phyloP scores from a whole-genome alignment of 2,888 invertebrate species.

The Tinea semifulvella region DNA sequence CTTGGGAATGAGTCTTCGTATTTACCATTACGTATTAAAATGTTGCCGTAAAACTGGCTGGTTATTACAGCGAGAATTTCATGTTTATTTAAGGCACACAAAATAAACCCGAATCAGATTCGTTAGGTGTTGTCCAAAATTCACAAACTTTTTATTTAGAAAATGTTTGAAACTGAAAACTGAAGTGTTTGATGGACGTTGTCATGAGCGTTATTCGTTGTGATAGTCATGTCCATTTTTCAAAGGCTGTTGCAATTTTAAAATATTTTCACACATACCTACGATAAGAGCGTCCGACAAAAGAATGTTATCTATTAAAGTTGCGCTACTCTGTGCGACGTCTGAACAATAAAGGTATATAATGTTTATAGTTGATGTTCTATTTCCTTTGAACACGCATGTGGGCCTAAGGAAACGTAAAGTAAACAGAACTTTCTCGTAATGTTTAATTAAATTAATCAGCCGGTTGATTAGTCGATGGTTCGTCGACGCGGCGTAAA shows the following conservation, averaged over 20 bases:
- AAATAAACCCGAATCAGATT: no score
- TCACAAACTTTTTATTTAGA: neutral
- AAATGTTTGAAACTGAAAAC: neutral
- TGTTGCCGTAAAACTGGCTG: neutral
- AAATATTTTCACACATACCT: neutral
- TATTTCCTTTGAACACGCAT: conserved; percentile 63
- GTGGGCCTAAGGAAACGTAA: conserved; percentile 64
- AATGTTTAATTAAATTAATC: conserved; percentile 68
- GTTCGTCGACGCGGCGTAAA: conserved; percentile 51
- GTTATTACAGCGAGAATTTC: neutral
- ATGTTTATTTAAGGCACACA: no score
- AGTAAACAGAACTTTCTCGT: conserved; percentile 66
- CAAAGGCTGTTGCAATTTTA: neutral
- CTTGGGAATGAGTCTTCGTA: conserved; percentile 22
- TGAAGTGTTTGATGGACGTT: neutral
- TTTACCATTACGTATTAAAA: conserved; percentile 5
- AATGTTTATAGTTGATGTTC: conserved; percentile 54
- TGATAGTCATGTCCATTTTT: neutral
- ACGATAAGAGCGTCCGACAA: neutral
- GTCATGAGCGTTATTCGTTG: conserved; percentile 2
- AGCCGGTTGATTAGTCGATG: conserved; percentile 65
- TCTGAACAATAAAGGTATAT: conserved; percentile 35
- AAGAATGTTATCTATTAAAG: conserved; percentile 8
- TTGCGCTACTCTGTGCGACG: conserved; percentile 17
- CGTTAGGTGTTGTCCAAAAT: no score